Conservation (phyloP, 2,113 vertebrate genomes). For the Hippocampus zosterae region DNA sequence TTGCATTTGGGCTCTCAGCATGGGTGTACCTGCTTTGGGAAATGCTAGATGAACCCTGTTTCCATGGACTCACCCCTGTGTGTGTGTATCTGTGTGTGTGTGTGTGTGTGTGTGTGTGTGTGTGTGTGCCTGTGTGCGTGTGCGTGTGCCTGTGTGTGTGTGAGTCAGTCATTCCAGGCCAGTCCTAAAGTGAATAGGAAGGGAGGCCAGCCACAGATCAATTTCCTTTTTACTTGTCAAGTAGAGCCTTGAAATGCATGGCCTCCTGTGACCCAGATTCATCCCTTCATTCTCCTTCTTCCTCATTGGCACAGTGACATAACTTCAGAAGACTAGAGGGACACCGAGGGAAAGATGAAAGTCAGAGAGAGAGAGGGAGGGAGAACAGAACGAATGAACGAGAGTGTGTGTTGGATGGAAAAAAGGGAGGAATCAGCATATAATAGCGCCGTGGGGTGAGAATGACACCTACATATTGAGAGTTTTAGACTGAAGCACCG, state of each 20-base stretch:
- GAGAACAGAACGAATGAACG: constrained; percentile 10
- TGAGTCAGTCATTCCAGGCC: constrained; percentile 12
- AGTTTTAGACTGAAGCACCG: constrained; percentile 11
- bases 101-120: constrained; percentile 1
- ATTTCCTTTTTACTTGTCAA: constrained; percentile 66
- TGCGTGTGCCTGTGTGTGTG: neutral
- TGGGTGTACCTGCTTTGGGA: constrained; percentile 47
- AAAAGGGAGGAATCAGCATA: constrained; percentile 6
- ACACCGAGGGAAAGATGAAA: constrained; percentile 25
- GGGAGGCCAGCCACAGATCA: constrained; percentile 52
- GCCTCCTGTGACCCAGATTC: constrained; percentile 76
- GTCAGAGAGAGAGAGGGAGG: neutral
- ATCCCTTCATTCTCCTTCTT: constrained; percentile 56
- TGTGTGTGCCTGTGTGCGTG: constrained; percentile 14
- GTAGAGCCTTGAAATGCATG: constrained; percentile 73
- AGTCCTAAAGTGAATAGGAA: constrained; percentile 29
- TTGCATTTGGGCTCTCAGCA: constrained; percentile 28
- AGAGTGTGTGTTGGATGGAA: constrained; percentile 16
- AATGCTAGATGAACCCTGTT: constrained; percentile 40
- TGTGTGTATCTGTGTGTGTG: constrained; percentile 16
- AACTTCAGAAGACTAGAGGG: constrained; percentile 41
- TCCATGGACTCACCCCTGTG: constrained; percentile 31
- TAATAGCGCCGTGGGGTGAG: constrained; percentile 6
- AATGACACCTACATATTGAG: constrained; percentile 15
- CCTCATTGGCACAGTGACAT: constrained; percentile 54